A percentile compares a stretch with the other conserved stretches of the same genome.
phyloP scores from a whole-genome alignment of 2,888 invertebrate genomes.

The Nemoura dubitans region DNA sequence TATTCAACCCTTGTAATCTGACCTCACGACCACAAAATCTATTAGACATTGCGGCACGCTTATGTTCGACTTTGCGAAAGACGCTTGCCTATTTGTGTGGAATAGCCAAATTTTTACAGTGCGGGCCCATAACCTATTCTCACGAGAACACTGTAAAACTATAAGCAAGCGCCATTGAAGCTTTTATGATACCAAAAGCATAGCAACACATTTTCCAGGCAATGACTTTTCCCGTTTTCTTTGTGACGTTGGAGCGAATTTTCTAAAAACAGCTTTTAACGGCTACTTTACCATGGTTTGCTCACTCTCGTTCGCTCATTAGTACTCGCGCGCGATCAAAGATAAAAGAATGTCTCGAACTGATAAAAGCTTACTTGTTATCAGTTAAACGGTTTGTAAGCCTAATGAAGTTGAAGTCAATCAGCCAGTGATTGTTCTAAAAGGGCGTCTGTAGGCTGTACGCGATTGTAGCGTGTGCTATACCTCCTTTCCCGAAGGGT shows the following conservation, averaged over 20 bases:
- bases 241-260: background rate
- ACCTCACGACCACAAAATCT: background rate
- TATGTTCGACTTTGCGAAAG: no score
- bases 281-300: background rate
- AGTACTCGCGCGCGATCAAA: background rate
- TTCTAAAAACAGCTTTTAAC: background rate
- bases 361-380: background rate
- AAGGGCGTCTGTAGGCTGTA: background rate
- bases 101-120: background rate
- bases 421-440: background rate
- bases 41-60: background rate
- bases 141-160: background rate
- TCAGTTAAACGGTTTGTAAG: background rate
- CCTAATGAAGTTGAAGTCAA: background rate
- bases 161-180: background rate
- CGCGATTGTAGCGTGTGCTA: background rate
- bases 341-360: background rate
- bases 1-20: background rate
- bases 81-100: background rate
- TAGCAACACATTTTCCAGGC: background rate
- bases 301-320: background rate
- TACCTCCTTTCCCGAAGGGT: background rate
- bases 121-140: background rate
- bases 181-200: background rate
- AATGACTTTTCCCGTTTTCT: background rate